Conservation (phyloP, 2,797 vertebrate species). For the Channallabes apus region DNA sequence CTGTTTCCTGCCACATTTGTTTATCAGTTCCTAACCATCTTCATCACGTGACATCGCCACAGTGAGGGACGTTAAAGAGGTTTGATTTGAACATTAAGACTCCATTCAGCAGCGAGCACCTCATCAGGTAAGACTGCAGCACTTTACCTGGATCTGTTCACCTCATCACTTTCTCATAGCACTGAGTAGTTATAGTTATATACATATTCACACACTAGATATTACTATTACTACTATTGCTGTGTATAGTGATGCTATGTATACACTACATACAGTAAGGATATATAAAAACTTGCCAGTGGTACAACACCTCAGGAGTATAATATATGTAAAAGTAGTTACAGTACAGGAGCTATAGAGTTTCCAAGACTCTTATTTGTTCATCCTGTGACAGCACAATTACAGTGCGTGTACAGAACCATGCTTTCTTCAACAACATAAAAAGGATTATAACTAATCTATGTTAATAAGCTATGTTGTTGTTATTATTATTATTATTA, state of each 20-base stretch:
- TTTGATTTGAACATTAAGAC: not conserved
- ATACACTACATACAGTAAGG: too few relatives aligned
- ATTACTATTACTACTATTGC: too few relatives aligned
- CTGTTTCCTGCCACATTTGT: not conserved
- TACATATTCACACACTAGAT: not conserved
- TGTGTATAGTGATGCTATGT: too few relatives aligned
- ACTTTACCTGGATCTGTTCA: not conserved
- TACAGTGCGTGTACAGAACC: not conserved
- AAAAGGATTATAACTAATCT: not conserved
- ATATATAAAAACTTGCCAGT: too few relatives aligned
- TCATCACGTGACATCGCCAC: not conserved
- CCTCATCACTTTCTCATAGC: not conserved
- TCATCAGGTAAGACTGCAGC: slow-evolving; percentile 11
- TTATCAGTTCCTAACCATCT: not conserved
- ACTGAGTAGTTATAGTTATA: not conserved
- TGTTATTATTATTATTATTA: not conserved
- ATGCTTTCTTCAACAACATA: too few relatives aligned
- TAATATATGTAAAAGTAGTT: too few relatives aligned
- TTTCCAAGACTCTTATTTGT: not conserved
- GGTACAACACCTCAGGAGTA: too few relatives aligned
- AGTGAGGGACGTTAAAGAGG: not conserved
- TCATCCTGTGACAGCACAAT: not conserved
- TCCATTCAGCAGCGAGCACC: not conserved
- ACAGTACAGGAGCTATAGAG: too few relatives aligned
- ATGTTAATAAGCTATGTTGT: not conserved